Percentiles rank a stretch among this genome's conserved stretches.
Conservation (phyloP, 1,140 invertebrate genomes). For the Lanistes nyassanus region DNA sequence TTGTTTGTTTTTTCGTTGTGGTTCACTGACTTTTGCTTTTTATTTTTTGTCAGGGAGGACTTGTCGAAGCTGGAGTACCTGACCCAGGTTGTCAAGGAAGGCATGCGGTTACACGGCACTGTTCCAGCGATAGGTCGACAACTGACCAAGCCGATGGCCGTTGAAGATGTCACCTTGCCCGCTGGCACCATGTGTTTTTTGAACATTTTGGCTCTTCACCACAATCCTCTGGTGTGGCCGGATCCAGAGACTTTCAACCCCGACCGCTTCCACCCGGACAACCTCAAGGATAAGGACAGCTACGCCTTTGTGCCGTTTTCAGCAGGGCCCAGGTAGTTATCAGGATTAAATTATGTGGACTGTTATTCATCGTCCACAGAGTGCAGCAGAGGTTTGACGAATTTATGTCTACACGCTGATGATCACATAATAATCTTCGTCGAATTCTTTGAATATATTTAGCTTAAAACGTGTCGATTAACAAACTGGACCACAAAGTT, state of each 20-base stretch:
- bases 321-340: constrained; percentile 53
- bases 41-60: constrained; percentile 43
- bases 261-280: constrained; percentile 50
- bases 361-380: not conserved
- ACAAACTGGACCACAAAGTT: not conserved
- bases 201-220: constrained; percentile 54
- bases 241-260: constrained; percentile 43
- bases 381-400: not conserved
- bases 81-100: constrained; percentile 64
- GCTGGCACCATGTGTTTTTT: constrained; percentile 37
- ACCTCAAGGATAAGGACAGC: constrained; percentile 46
- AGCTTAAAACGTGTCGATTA: not conserved
- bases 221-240: constrained; percentile 54
- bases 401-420: not conserved
- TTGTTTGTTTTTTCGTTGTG: no score
- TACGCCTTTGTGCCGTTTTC: constrained; percentile 58
- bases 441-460: not conserved
- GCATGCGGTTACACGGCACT: constrained; percentile 62
- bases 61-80: constrained; percentile 62
- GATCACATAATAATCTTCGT: not conserved
- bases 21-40: no score
- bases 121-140: constrained; percentile 77
- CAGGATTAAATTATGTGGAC: not conserved
- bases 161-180: constrained; percentile 54
- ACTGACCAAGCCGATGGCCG: constrained; percentile 37